Conservation (phyloP, 23 tunicate genomes). For the Aplidium turbinatum region DNA sequence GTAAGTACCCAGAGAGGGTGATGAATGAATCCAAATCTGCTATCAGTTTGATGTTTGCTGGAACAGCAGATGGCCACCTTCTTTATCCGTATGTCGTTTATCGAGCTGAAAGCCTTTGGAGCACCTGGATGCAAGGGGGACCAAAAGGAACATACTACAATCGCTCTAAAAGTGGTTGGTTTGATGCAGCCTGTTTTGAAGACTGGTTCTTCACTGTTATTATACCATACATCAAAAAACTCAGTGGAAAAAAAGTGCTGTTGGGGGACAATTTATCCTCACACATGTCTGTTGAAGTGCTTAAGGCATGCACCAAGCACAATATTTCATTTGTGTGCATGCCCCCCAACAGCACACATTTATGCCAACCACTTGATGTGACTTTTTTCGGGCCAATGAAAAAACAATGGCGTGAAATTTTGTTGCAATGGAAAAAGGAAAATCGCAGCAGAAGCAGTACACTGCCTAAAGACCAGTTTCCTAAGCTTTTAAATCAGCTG, state of each 20-base stretch:
- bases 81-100: conserved; percentile 8
- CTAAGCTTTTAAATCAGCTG: conserved; percentile 11
- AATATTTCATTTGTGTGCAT: conserved; percentile 25
- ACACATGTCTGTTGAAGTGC: conserved; percentile 3
- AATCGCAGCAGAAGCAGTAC: background rate
- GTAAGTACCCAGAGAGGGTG: conserved; percentile 7
- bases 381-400: conserved; percentile 27
- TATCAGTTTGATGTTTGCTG: conserved; percentile 18
- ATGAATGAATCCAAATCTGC: conserved; percentile 12
- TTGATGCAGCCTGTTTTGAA: conserved; percentile 20
- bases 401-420: conserved; percentile 12
- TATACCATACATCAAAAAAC: conserved; percentile 19
- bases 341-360: conserved; percentile 36
- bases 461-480: conserved; percentile 22
- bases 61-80: conserved; percentile 17
- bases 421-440: conserved; percentile 6
- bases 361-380: conserved; percentile 24
- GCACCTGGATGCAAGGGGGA: conserved; percentile 15
- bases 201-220: conserved; percentile 16
- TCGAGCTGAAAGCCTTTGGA: conserved; percentile 10
- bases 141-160: conserved; percentile 13
- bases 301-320: background rate
- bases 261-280: background rate
- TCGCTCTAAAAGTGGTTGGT: conserved; percentile 22
- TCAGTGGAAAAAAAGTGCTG: conserved; percentile 28